Evolutionary conservation across 2,797 vertebrate genomes (phyloP).

Genomic region (Mionectes olivaceus): DNA sequence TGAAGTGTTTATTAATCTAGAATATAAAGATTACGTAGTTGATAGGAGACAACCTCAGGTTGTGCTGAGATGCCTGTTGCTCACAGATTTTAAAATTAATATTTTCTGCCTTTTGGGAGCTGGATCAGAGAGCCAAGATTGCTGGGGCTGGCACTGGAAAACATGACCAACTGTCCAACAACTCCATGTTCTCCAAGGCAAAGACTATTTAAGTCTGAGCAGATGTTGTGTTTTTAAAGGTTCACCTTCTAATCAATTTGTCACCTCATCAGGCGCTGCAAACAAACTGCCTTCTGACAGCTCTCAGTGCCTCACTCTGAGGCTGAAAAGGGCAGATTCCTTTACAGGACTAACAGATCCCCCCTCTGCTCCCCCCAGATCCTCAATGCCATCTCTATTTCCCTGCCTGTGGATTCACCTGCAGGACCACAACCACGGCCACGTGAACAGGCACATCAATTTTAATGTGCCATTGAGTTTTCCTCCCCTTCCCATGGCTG

Average conservation of each 20-base stretch:
- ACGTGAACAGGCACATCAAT: not conserved
- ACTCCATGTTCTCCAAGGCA: not conserved
- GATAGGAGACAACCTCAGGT: slow-evolving; percentile 27
- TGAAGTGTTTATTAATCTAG: slow-evolving; percentile 61
- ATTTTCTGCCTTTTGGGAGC: not conserved
- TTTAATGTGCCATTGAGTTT: not conserved
- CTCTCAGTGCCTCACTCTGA: not conserved
- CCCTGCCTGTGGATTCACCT: not conserved
- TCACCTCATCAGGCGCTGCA: not conserved
- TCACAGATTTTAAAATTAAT: slow-evolving; percentile 1
- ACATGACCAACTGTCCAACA: not conserved
- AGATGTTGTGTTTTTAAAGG: not conserved
- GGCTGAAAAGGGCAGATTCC: not conserved
- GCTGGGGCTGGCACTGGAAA: not conserved
- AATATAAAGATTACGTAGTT: slow-evolving; percentile 26
- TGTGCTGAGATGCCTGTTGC: not conserved
- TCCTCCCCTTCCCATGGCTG: slow-evolving; percentile 32
- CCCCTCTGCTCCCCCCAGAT: not conserved
- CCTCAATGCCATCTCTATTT: not conserved
- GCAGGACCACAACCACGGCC: not conserved
- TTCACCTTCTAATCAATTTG: not conserved
- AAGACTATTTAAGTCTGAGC: not conserved
- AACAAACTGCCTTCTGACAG: not conserved
- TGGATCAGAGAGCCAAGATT: not conserved
- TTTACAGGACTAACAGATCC: not conserved